Percentiles rank a stretch among this genome's conserved stretches.
Evolutionary conservation across 1,140 invertebrate genomes (phyloP).

Genomic region (Panulirus ornatus): DNA sequence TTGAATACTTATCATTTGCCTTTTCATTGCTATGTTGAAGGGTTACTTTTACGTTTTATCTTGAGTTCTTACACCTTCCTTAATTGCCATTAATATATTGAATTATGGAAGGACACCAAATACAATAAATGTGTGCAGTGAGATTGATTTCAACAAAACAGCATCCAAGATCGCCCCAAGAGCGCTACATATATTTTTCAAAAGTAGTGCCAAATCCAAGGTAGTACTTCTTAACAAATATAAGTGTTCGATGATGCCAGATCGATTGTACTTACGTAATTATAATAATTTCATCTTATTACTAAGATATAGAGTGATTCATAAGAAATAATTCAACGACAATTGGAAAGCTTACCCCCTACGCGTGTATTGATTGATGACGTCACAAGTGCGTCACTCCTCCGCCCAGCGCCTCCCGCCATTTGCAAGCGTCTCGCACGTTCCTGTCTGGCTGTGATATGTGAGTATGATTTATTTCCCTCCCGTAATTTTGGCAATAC

Average conservation of each 20-base stretch:
- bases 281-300: neutral
- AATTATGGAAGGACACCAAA: no score
- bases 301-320: neutral
- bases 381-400: conserved; percentile 72
- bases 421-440: conserved; percentile 75
- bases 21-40: no score
- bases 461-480: conserved; percentile 75
- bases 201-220: conserved; percentile 11
- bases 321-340: neutral
- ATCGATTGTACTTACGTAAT: neutral
- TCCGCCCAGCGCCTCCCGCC: conserved; percentile 73
- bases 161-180: no score
- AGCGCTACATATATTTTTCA: neutral
- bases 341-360: conserved; percentile 12
- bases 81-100: no score
- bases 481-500: conserved; percentile 62
- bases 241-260: neutral
- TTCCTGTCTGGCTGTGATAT: conserved; percentile 76
- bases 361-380: conserved; percentile 73
- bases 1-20: no score
- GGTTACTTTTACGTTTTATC: no score
- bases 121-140: no score
- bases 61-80: no score
- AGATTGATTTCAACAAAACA: no score
- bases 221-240: neutral